Conservation (phyloP, 2,113 vertebrate genomes). For the Lepus timidus region DNA sequence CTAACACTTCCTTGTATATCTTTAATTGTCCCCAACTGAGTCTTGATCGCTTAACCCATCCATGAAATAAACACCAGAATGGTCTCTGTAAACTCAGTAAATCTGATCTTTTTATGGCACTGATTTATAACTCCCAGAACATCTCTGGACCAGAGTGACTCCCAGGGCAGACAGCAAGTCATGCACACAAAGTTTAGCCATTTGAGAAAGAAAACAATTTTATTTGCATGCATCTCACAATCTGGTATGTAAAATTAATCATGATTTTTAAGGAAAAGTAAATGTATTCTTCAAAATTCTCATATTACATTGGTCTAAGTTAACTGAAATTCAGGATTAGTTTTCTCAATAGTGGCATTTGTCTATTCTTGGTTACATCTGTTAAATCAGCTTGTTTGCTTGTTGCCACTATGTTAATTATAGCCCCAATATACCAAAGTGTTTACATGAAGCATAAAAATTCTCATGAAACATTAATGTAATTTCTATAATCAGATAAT, state of each 20-base stretch:
- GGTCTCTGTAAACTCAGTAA: slow-evolving; percentile 38
- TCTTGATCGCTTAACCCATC: slow-evolving; percentile 37
- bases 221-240: slow-evolving; percentile 21
- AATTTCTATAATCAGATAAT: slow-evolving; percentile 26
- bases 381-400: slow-evolving; percentile 28
- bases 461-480: slow-evolving; percentile 31
- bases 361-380: slow-evolving; percentile 15
- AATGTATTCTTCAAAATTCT: slow-evolving; percentile 32
- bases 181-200: slow-evolving; percentile 4
- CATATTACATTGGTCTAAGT: not conserved
- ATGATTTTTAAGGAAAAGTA: slow-evolving; percentile 37
- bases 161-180: not conserved
- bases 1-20: not conserved
- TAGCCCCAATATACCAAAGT: not conserved
- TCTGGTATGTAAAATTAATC: slow-evolving; percentile 3
- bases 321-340: slow-evolving; percentile 6
- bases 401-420: not conserved
- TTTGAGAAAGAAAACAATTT: not conserved
- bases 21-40: not conserved
- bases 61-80: slow-evolving; percentile 24
- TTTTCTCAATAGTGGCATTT: slow-evolving; percentile 15
- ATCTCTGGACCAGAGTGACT: not conserved
- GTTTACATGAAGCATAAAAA: not conserved
- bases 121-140: slow-evolving; percentile 4
- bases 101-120: slow-evolving; percentile 16